Base-by-base conservation (phyloP, 2,113 vertebrate species). In the Herpetotheres cachinnans region DNA sequence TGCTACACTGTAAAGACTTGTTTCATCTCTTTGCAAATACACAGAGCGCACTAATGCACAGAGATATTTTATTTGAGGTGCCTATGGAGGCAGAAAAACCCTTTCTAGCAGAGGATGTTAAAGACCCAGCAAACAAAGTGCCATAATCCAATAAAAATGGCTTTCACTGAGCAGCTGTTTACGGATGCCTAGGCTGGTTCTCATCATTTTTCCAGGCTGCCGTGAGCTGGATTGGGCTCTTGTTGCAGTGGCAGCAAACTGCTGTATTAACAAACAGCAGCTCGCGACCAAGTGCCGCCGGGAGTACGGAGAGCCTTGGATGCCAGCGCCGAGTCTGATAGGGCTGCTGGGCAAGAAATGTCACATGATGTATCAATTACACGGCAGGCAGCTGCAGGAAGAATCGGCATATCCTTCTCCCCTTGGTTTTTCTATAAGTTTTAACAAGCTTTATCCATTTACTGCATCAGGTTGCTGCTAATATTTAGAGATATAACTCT, bases 41-140 rank as follows among this genome's bases (percentile, higher is more conserved):
- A 24, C 16, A 12, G 24, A 25, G 40, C 0, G 3, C 2, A 1
- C 16, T 24, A 47, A 62, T 10, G 11, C 30, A 6, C 0, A 20
- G 38, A 62, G 27, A 27, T 19, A 12, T 32, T 90, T 69, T 42
- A 36, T 70, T 18, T 34, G 73, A 38, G 52, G 50, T 24, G 38
- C 1, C 0, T 16, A 5, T 0, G 6, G 80, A 85, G 67, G 40
- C 62, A 84, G 50, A 70, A 80, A 74, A 42, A 19, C 34, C 38
- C 49, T 55, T 73, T 46, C 32, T 52, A 59, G 40, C 21, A 58
- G 80, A 62, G 19, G 38, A 46, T 11, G 3, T 52, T 80, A 74
- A 74, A 88, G 44, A 84, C 29, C 21, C 44, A 46, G 25, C 42
- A 56, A 89, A 61, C 40, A 26, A 85, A 27, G 19, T 49, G 11